These are phyloP conservation scores for Acanthornis magna DNA, from an alignment of 2,797 vertebrate species.

Conservation along the genomic window DNA sequence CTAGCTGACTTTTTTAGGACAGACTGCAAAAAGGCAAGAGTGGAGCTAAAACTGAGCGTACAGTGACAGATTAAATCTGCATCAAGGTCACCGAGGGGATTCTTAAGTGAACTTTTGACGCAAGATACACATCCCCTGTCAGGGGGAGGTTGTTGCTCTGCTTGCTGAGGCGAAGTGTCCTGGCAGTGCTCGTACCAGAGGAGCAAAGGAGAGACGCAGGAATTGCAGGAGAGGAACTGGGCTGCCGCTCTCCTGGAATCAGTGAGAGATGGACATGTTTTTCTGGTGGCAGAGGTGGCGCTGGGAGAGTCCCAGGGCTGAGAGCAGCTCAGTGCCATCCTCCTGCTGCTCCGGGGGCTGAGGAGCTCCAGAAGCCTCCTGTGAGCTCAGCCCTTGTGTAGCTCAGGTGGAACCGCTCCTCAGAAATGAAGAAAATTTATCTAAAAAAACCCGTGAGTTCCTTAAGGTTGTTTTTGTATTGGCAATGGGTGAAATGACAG, in stretches of 20 bases:
- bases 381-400: fast-evolving
- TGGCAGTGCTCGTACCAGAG: fast-evolving
- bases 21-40: slow-evolving; percentile 33
- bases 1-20: slow-evolving; percentile 60
- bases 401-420: neutral
- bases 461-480: neutral
- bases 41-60: neutral
- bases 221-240: fast-evolving
- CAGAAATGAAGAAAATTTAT: neutral
- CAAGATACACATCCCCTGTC: neutral
- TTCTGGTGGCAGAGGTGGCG: neutral
- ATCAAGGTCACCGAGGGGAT: slow-evolving; percentile 52
- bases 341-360: neutral
- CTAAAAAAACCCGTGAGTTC: neutral
- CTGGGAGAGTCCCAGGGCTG: neutral
- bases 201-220: neutral
- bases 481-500: neutral
- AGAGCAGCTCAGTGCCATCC: neutral
- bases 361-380: neutral
- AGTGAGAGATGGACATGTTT: fast-evolving
- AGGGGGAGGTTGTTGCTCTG: neutral
- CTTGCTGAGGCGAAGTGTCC: neutral
- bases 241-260: too few relatives aligned
- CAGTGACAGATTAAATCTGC: slow-evolving; percentile 53
- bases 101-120: neutral